phyloP scores from a whole-genome alignment of 2,888 invertebrate genomes.

The Macroteleia sp. region DNA sequence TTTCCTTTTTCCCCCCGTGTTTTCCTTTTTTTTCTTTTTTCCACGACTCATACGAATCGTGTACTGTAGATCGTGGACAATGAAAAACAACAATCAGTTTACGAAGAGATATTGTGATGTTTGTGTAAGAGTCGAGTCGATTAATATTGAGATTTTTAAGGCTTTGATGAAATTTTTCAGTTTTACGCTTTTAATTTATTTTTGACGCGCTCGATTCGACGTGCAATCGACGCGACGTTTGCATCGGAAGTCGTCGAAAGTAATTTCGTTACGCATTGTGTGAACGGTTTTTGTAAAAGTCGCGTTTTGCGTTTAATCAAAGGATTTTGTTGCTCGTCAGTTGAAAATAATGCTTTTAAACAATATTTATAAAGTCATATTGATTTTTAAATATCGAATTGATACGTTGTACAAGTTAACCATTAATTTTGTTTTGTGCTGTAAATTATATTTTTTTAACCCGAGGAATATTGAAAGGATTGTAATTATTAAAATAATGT shows the following conservation, averaged over 20 bases:
- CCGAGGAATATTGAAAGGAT: no score
- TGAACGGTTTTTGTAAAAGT: constrained; percentile 2
- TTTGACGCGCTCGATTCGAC: constrained; percentile 46
- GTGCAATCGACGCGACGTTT: constrained; percentile 17
- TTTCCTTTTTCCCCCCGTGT: constrained; percentile 7
- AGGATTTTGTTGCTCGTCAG: background rate
- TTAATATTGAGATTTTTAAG: constrained; percentile 50
- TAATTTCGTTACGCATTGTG: constrained; percentile 34
- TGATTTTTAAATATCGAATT: no score
- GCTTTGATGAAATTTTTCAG: constrained; percentile 47
- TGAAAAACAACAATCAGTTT: constrained; percentile 38
- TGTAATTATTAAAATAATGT: no score
- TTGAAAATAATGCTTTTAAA: no score
- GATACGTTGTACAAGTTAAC: no score
- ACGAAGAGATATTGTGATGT: constrained; percentile 35
- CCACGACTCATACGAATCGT: constrained; percentile 10
- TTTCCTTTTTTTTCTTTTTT: constrained; percentile 5
- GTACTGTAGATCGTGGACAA: constrained; percentile 11
- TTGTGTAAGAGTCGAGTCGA: constrained; percentile 37
- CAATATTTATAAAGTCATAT: no score
- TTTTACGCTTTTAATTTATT: constrained; percentile 58
- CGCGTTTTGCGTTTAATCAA: background rate
- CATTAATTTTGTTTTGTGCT: no score
- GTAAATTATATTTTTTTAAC: no score
- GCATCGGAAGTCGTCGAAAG: constrained; percentile 7